Percentiles rank a stretch among this genome's conserved stretches.
Evolutionary conservation across 2,113 vertebrate genomes (phyloP).

Genomic region (Micromys minutus): DNA sequence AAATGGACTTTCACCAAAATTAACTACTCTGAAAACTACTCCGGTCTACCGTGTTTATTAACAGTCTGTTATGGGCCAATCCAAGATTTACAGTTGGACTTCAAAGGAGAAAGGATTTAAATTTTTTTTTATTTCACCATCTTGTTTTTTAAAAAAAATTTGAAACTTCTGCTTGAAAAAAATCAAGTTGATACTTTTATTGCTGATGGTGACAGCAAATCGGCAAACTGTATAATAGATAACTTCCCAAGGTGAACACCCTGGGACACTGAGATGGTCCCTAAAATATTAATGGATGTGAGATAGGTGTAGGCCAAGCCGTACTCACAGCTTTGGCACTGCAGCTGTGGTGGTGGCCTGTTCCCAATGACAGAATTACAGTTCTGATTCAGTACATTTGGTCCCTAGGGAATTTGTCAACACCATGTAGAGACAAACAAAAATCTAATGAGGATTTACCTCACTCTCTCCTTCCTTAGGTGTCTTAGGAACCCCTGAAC

Average conservation of each 20-base stretch:
- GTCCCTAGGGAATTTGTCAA: constrained; percentile 31
- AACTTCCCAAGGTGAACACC: constrained; percentile 31
- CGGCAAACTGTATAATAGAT: constrained; percentile 19
- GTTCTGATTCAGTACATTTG: constrained; percentile 6
- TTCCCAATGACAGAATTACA: neutral
- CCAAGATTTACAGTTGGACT: neutral
- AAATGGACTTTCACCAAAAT: constrained; percentile 18
- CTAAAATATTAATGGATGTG: neutral
- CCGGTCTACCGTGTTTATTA: neutral
- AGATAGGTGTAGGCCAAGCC: constrained; percentile 17
- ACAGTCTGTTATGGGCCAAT: neutral
- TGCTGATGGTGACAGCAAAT: constrained; percentile 27
- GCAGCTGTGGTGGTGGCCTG: neutral
- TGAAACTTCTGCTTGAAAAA: constrained; percentile 52
- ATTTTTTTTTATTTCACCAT: neutral
- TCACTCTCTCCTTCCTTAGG: neutral
- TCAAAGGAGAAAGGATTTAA: neutral
- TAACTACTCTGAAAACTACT: neutral
- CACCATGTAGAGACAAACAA: neutral
- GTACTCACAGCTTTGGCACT: neutral
- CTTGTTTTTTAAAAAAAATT: constrained; percentile 15
- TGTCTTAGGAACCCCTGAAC: neutral
- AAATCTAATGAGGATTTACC: neutral
- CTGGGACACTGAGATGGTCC: neutral
- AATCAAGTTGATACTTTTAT: constrained; percentile 58